Percentiles rank a stretch among this genome's conserved stretches.
Conservation (phyloP, 2,797 vertebrate genomes). For the Mastacembelus armatus region DNA sequence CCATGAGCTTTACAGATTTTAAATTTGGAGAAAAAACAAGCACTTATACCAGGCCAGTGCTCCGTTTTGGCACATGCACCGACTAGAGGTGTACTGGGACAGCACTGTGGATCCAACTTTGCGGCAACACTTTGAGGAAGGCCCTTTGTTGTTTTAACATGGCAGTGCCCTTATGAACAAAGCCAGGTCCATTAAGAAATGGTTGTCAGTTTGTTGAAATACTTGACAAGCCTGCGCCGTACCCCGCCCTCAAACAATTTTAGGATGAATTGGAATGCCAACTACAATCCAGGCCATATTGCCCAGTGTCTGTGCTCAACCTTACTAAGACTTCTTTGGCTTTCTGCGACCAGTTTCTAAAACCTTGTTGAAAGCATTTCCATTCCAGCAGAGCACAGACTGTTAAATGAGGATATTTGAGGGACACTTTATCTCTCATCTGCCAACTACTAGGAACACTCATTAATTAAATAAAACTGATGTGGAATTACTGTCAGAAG, state of each 20-base stretch:
- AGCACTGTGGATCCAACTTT: too few species aligned
- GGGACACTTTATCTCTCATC: too few species aligned
- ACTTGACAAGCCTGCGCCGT: slow-evolving; percentile 11
- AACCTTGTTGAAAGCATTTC: slow-evolving; percentile 2
- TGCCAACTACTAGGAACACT: too few species aligned
- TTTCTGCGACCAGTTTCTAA: slow-evolving; percentile 21
- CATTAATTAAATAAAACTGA: too few species aligned
- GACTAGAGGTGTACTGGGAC: too few species aligned
- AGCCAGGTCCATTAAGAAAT: background rate
- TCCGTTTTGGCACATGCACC: too few species aligned
- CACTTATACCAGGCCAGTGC: too few species aligned
- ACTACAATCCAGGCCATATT: slow-evolving; percentile 24
- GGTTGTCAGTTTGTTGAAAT: slow-evolving; percentile 26
- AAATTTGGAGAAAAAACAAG: too few species aligned
- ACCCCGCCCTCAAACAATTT: slow-evolving; percentile 23
- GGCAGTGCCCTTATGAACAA: too few species aligned
- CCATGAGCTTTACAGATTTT: too few species aligned
- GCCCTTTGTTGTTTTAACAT: too few species aligned
- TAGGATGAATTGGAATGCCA: slow-evolving; percentile 20
- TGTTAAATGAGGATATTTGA: slow-evolving; percentile 5
- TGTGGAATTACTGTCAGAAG: too few species aligned
- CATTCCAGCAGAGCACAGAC: background rate
- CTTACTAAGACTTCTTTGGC: slow-evolving; percentile 30
- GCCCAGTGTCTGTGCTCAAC: slow-evolving; percentile 19
- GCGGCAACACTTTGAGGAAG: background rate